Base-by-base conservation (phyloP, 2,113 vertebrate genomes). In the Crypturellus undulatus region DNA sequence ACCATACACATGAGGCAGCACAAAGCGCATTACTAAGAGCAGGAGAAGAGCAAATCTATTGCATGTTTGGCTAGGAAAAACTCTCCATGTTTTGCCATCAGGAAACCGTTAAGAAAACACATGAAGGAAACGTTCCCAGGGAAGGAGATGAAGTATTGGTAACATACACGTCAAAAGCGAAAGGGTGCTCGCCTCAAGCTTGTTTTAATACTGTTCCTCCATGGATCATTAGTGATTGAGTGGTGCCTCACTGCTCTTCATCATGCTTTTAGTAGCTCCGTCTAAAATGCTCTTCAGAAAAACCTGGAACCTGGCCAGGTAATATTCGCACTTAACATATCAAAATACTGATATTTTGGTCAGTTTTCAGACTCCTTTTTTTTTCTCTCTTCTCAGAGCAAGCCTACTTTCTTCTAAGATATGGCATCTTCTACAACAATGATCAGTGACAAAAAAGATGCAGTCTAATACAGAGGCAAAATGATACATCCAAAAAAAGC, bases 171-270 rank as follows among this genome's bases (percentile, higher is more conserved):
- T 92, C 47, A 62, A 58, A 75, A 90, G 62, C 2, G 8, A 94
- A 92, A 96, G 62, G n/a, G 2, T 89, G 79, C 87, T 56, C 87
- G 84, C 34, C 22, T 80, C 64, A 40, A 86, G 32, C 64, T 91
- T 85, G 18, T 70, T 90, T 90, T 70, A 94, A 51, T 59, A 36
- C 45, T 77, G 63, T 75, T 94, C 68, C 43, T 91, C 65, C 68
- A 85, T 12, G 81, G 85, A 87, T 94, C 86, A 91, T 90, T 92
- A 88, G 52, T 76, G 60, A n/a, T 92, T 91, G 59, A 95, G 75
- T 72, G 40, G 54, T 82, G 32, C 59, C 60, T 59, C 1, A 4
- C 28, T 83, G 68, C 64, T 84, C 65, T 92, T 84, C 60, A 94
- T 92, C 90, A 86, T 10, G 25, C 34, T 81, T 95, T 36, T 84